phyloP scores from a whole-genome alignment of 53 echinoderm and acorn worm genomes.

The Glandiceps talaboti region DNA sequence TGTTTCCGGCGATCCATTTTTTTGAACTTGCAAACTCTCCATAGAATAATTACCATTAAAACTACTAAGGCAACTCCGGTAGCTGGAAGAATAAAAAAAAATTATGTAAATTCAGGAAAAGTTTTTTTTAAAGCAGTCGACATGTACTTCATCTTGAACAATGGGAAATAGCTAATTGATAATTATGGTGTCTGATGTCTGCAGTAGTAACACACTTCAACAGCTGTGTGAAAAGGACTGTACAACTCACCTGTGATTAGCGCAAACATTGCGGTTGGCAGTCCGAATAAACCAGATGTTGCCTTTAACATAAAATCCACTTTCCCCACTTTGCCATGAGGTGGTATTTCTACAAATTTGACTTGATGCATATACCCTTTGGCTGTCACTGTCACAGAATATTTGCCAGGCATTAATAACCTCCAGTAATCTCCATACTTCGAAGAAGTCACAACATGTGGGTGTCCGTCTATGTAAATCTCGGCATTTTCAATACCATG shows the following conservation, averaged over 20 bases:
- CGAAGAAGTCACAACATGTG: constrained; percentile 20
- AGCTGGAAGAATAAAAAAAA: constrained; percentile 19
- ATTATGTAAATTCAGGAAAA: no score
- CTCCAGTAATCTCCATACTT: constrained; percentile 61
- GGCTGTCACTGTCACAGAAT: constrained; percentile 41
- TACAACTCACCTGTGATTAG: constrained; percentile 43
- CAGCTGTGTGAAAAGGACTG: not conserved
- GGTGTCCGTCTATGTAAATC: constrained; percentile 32
- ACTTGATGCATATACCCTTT: constrained; percentile 41
- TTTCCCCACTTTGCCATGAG: constrained; percentile 8
- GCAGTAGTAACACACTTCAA: no score
- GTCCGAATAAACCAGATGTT: constrained; percentile 35
- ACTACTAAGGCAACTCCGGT: constrained; percentile 48
- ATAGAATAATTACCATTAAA: constrained; percentile 38
- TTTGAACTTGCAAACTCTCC: constrained; percentile 26
- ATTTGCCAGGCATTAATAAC: constrained; percentile 56
- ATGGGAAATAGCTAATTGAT: no score
- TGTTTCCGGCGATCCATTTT: constrained; percentile 37
- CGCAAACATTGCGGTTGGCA: constrained; percentile 45
- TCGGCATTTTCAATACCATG: constrained; percentile 45
- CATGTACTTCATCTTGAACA: no score
- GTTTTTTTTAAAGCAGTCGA: no score
- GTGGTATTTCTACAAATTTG: constrained; percentile 15
- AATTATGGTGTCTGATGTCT: no score
- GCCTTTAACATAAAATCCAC: constrained; percentile 14